phyloP scores from a whole-genome alignment of 2,888 invertebrate genomes.

The Callimorpha dominula region DNA sequence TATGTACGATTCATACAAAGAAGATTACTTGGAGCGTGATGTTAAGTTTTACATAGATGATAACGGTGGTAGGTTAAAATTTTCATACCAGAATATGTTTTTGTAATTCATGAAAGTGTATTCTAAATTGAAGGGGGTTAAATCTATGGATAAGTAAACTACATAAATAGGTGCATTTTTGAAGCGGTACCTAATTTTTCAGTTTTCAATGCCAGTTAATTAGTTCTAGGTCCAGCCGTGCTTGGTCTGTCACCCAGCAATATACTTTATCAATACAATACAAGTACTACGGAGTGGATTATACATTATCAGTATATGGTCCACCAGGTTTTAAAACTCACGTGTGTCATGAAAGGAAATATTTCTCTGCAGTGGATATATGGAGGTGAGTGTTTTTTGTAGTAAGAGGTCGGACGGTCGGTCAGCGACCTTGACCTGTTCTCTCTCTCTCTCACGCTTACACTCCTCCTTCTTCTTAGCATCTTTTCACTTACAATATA shows the following conservation, averaged over 20 bases:
- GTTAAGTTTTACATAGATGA: background rate
- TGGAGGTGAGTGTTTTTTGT: background rate
- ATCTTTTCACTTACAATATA: too few relatives aligned
- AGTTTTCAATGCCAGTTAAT: background rate
- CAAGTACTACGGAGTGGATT: background rate
- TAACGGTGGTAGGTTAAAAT: background rate
- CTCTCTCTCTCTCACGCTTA: too few relatives aligned
- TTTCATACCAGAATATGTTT: background rate
- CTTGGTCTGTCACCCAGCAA: background rate
- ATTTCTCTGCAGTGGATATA: background rate
- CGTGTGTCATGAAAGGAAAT: background rate
- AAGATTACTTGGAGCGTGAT: too few relatives aligned
- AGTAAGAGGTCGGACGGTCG: background rate
- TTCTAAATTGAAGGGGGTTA: background rate
- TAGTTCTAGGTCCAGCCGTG: background rate
- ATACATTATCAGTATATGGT: background rate
- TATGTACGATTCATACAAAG: background rate
- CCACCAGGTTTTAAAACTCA: background rate
- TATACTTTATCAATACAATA: conserved; percentile 5
- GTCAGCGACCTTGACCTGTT: too few relatives aligned
- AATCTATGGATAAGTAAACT: background rate
- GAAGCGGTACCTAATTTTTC: background rate
- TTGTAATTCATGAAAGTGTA: too few relatives aligned
- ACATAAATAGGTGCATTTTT: background rate
- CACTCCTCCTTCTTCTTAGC: too few relatives aligned